Evolutionary conservation across 2,113 vertebrate genomes (phyloP).

Genomic region (Hiodon tergisus): DNA sequence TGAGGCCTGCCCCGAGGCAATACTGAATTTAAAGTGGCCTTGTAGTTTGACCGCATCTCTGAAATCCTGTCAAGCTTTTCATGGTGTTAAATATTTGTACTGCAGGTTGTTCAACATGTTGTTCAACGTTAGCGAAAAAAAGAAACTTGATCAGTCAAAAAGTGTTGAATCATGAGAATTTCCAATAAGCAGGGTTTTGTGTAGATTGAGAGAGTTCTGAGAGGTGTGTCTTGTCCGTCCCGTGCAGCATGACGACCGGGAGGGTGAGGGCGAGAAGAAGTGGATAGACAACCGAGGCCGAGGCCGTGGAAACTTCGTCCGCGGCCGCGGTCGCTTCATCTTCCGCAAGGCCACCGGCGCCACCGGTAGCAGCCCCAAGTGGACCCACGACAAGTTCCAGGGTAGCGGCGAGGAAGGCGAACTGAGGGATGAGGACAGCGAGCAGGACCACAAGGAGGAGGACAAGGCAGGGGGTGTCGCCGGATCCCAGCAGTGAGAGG

Average conservation of each 20-base stretch:
- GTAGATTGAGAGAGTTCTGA: background rate
- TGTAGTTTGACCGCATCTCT: too few species aligned
- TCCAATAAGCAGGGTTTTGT: background rate
- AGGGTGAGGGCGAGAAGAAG: conserved; percentile 72
- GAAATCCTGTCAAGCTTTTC: too few species aligned
- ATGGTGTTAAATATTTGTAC: too few species aligned
- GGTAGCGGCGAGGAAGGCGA: conserved; percentile 71
- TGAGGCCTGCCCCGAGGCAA: too few species aligned
- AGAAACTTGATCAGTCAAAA: too few species aligned
- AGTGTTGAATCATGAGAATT: background rate
- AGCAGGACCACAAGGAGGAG: conserved; percentile 72
- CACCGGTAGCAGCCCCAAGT: conserved; percentile 65
- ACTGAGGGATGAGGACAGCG: conserved; percentile 66
- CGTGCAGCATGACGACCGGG: conserved; percentile 81
- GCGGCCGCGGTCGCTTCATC: conserved; percentile 82
- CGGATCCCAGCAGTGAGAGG: conserved; percentile 59
- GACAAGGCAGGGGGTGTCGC: conserved; percentile 54
- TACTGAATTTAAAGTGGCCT: too few species aligned
- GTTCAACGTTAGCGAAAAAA: too few species aligned
- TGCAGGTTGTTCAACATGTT: too few species aligned
- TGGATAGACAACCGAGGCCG: conserved; percentile 69
- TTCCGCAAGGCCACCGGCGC: conserved; percentile 73
- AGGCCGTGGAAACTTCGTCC: conserved; percentile 69
- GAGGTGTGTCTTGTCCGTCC: background rate
- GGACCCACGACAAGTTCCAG: conserved; percentile 86